Evolutionary conservation across 2,113 vertebrate genomes (phyloP).

Genomic region (Nyctibius bracteatus): DNA sequence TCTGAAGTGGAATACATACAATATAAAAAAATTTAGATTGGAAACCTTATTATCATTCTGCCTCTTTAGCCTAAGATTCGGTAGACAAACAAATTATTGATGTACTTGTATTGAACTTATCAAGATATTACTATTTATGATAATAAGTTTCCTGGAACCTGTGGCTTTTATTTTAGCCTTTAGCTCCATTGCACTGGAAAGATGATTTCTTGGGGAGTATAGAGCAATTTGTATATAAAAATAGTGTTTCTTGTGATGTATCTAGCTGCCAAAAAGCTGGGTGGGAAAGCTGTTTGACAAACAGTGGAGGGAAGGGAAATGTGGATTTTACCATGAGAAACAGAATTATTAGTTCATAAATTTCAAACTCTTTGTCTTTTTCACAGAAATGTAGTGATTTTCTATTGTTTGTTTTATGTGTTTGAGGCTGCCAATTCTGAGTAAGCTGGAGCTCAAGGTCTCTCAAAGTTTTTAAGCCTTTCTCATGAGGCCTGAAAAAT

Average conservation of each 20-base stretch:
- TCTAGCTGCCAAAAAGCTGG: neutral
- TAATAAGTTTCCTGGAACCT: neutral
- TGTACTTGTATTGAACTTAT: neutral
- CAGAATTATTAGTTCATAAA: neutral
- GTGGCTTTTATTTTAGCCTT: neutral
- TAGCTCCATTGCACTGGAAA: neutral
- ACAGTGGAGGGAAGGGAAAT: neutral
- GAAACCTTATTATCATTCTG: neutral
- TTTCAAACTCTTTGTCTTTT: neutral
- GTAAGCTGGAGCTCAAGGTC: neutral
- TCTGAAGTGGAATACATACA: neutral
- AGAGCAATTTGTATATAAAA: neutral
- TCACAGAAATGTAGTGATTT: neutral
- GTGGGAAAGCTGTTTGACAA: neutral
- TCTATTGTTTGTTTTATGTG: neutral
- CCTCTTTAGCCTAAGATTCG: neutral
- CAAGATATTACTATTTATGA: neutral
- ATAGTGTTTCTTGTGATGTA: neutral
- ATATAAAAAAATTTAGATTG: neutral
- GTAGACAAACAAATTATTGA: neutral
- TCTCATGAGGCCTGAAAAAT: neutral
- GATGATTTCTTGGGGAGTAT: neutral
- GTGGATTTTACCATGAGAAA: neutral
- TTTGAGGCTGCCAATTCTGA: neutral
- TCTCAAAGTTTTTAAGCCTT: neutral